Evolutionary conservation across 1,140 invertebrate genomes (phyloP), one percentile per base, ranked within the genome.

Genomic region (Drosophila nasuta): DNA sequence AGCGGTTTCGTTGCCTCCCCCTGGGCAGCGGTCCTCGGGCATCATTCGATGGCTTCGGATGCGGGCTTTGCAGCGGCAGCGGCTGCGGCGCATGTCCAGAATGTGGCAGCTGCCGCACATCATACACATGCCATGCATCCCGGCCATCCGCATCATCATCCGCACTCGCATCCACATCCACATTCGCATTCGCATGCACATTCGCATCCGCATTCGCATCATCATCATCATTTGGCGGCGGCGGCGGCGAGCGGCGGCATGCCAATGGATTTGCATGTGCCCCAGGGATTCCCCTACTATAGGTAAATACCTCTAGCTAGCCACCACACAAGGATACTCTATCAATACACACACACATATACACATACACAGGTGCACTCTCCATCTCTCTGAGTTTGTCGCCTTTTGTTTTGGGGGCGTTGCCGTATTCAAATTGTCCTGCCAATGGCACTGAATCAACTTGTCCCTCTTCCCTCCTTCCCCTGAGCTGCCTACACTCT

Each of bases 251-350:
- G 80, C 62, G 82, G 85, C 11, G 93, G 95, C 56, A 96, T 96
- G 95, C 96, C 96, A 38, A 96, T 96, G 95, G 96, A 97, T 92
- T 94, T 97, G 62, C 96, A 97, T 93, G 96, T 97, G 89, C 96
- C 96, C 8, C 96, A 97, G 91, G 96, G 96, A 64, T 97, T 97
- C 91, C 96, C 96, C 51, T 97, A 97, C 93, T 97, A 97, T 93
- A 96, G 96, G 97, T 97, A 92, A 89, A 82, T 77, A 75, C 66
- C 5, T 13, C 38, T 25, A 25, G 20, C 20, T 20, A 20, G 20
- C 20, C 20, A 25, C 20, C 20, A 25, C n/a, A 75, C 51, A 58
- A 35, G 11, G 59, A 35, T 17, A 35, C n/a, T 3, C 4, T 45
- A 60, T 28, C n/a, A n/a, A 30, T 38, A 68, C 8, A 68, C 17